A percentile compares a stretch with the other conserved stretches of the same genome.
phyloP scores from a whole-genome alignment of 2,888 invertebrate species.

The Lasius fuliginosus region DNA sequence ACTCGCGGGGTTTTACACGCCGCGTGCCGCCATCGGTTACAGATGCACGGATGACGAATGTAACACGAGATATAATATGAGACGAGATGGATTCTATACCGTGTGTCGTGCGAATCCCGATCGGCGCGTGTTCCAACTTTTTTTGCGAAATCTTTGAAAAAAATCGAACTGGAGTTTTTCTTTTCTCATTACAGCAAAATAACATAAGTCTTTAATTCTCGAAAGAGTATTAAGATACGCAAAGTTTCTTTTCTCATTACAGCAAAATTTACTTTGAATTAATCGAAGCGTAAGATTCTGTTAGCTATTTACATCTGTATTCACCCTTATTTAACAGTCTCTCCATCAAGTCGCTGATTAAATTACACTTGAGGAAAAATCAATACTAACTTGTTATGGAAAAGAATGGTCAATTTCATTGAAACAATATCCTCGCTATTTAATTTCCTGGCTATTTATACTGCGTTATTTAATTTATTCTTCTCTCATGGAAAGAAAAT shows the following conservation, averaged over 20 bases:
- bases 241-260: not conserved
- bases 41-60: conserved; percentile 15
- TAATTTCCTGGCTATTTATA: not conserved
- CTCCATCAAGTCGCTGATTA: conserved; percentile 18
- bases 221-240: not conserved
- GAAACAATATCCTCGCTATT: conserved; percentile 14
- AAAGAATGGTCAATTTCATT: conserved; percentile 4
- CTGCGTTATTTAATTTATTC: not conserved
- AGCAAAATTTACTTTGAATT: conserved; percentile 22
- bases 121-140: too few relatives aligned
- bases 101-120: not conserved
- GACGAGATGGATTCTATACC: not conserved
- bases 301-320: conserved; percentile 18
- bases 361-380: conserved; percentile 27
- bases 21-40: conserved; percentile 36
- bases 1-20: conserved; percentile 41
- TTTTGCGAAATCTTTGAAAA: not conserved
- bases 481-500: not conserved
- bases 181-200: not conserved
- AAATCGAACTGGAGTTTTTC: not conserved
- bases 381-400: conserved; percentile 18
- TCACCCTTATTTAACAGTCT: not conserved
- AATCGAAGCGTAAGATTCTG: conserved; percentile 7
- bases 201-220: not conserved
- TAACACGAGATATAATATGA: not conserved